Conservation (phyloP, 2,797 vertebrate species). For the Sphaeramia orbicularis region DNA sequence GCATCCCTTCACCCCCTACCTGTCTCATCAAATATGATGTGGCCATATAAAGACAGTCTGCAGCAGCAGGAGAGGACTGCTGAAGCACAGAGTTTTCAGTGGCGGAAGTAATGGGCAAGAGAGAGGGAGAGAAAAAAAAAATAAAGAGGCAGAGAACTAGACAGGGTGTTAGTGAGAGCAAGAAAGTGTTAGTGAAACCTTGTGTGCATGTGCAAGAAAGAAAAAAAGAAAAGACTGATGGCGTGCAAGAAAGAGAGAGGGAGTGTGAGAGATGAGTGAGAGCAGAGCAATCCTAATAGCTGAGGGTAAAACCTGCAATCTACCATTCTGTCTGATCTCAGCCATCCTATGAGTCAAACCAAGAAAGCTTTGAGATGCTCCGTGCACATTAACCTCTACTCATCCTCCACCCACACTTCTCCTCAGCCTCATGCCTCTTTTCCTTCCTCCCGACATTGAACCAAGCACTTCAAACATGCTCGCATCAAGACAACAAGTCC, state of each 20-base stretch:
- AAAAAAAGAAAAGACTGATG: constrained; percentile 16
- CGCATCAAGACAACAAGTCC: constrained; percentile 46
- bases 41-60: constrained; percentile 68
- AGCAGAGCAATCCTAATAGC: constrained; percentile 59
- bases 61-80: constrained; percentile 64
- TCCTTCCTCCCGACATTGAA: constrained; percentile 52
- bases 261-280: constrained; percentile 39
- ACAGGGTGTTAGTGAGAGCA: constrained; percentile 47
- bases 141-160: constrained; percentile 26
- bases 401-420: constrained; percentile 66
- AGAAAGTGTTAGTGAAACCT: constrained; percentile 53
- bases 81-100: constrained; percentile 67
- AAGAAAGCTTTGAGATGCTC: constrained; percentile 72
- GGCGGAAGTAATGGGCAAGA: constrained; percentile 59
- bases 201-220: constrained; percentile 21
- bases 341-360: constrained; percentile 62
- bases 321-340: constrained; percentile 77
- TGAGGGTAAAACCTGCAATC: constrained; percentile 74
- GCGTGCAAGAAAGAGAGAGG: constrained; percentile 24
- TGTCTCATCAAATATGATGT: constrained; percentile 76
- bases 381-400: constrained; percentile 70
- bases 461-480: constrained; percentile 52
- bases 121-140: constrained; percentile 28
- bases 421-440: constrained; percentile 49
- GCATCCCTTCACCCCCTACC: constrained; percentile 61